Conservation (phyloP, 1,140 invertebrate genomes). For the Ruditapes philippinarum region DNA sequence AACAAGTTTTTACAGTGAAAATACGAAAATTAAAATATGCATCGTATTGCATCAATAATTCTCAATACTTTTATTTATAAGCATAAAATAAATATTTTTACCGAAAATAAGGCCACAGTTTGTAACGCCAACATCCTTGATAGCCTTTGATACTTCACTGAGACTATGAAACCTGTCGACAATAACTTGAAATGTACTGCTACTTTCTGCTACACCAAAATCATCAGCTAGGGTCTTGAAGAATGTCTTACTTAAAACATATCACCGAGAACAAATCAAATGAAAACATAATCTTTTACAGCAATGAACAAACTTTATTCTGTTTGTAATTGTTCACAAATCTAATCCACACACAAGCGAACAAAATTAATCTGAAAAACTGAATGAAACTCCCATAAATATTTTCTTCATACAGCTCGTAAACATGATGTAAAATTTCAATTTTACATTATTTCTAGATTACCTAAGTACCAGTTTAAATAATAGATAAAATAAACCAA, state of each 20-base stretch:
- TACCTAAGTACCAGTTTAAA: too few species aligned
- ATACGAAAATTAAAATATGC: too few species aligned
- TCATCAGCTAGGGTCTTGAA: not conserved
- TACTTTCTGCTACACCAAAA: not conserved
- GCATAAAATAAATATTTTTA: too few species aligned
- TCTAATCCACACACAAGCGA: not conserved
- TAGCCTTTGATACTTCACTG: slow-evolving; percentile 81
- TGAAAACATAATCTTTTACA: not conserved
- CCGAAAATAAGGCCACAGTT: slow-evolving; percentile 86
- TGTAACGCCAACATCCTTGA: slow-evolving; percentile 85
- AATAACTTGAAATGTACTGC: not conserved
- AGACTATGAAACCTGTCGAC: slow-evolving; percentile 72
- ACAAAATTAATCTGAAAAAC: not conserved
- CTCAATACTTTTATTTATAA: not conserved
- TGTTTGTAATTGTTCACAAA: not conserved
- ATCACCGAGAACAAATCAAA: not conserved
- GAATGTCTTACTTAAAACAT: not conserved
- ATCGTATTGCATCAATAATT: too few species aligned
- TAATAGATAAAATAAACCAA: too few species aligned
- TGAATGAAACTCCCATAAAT: not conserved
- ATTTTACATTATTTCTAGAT: too few species aligned
- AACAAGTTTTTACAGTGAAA: too few species aligned
- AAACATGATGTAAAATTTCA: too few species aligned
- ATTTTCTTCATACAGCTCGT: not conserved
- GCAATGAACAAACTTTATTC: too few species aligned